A percentile compares a stretch with the other conserved stretches of the same genome.
Evolutionary conservation across 2,113 vertebrate genomes (phyloP).

Genomic region (Patagioenas fasciata): DNA sequence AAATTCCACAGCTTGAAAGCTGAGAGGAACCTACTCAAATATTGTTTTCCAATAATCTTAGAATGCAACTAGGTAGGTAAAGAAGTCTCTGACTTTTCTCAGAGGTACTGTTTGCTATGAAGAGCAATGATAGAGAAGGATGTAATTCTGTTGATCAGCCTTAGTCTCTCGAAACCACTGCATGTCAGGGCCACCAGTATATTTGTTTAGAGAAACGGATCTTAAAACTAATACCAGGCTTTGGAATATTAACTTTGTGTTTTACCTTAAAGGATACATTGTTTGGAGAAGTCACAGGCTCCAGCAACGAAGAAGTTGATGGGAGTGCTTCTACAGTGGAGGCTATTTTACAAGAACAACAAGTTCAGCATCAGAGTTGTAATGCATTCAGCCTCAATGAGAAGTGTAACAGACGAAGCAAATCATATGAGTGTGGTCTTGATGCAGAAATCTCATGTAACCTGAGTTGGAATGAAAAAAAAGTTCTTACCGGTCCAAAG

Average conservation of each 20-base stretch:
- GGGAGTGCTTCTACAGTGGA: not conserved
- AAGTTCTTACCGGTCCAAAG: not conserved
- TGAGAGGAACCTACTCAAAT: not conserved
- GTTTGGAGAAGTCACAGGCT: slow-evolving; percentile 68
- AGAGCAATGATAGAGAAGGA: not conserved
- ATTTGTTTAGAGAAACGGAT: not conserved
- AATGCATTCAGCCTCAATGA: not conserved
- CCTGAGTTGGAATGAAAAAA: not conserved
- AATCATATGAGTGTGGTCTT: not conserved
- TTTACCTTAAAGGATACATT: slow-evolving; percentile 65
- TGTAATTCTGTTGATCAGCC: not conserved
- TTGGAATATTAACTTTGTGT: not conserved
- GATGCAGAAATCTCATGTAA: not conserved
- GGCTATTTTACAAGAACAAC: not conserved
- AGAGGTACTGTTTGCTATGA: not conserved
- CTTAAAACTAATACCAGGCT: not conserved
- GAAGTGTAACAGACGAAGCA: not conserved
- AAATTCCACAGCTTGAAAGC: not conserved
- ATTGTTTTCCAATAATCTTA: not conserved
- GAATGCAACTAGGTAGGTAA: not conserved
- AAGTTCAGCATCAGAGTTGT: not conserved
- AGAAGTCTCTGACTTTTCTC: not conserved
- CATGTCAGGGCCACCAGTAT: not conserved
- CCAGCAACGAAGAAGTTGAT: slow-evolving; percentile 69
- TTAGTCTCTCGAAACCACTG: not conserved